phyloP scores from a whole-genome alignment of 2,113 vertebrate genomes.

The Psammodynastes pulverulentus region DNA sequence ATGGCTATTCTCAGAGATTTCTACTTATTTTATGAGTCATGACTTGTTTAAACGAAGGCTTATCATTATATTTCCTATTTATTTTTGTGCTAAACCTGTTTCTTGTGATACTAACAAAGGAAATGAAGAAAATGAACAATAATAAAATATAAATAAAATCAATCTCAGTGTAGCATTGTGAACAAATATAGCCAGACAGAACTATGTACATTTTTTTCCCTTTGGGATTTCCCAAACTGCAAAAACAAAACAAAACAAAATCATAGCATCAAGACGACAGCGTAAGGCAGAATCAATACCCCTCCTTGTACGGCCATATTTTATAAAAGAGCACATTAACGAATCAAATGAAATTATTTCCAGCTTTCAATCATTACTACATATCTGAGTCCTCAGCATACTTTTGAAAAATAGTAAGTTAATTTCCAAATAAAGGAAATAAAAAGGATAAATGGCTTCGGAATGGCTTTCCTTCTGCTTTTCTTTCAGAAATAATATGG shows the following conservation, averaged over 20 bases:
- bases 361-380: not conserved
- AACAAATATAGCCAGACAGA: not conserved
- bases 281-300: not conserved
- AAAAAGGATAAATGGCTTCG: rapidly evolving
- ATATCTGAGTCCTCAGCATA: not conserved
- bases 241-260: not conserved
- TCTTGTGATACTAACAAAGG: not conserved
- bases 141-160: not conserved
- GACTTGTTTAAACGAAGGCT: not conserved
- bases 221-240: not conserved
- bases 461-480: not conserved
- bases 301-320: not conserved
- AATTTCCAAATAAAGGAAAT: not conserved
- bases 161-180: not conserved
- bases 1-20: not conserved
- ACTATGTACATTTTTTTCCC: not conserved
- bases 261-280: not conserved
- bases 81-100: not conserved
- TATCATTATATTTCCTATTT: not conserved
- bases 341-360: not conserved
- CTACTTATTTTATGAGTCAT: not conserved
- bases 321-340: not conserved
- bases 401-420: not conserved
- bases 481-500: not conserved
- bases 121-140: not conserved